Base-by-base conservation (phyloP, 2,888 invertebrate genomes). In the Limnephilus rhombicus region DNA sequence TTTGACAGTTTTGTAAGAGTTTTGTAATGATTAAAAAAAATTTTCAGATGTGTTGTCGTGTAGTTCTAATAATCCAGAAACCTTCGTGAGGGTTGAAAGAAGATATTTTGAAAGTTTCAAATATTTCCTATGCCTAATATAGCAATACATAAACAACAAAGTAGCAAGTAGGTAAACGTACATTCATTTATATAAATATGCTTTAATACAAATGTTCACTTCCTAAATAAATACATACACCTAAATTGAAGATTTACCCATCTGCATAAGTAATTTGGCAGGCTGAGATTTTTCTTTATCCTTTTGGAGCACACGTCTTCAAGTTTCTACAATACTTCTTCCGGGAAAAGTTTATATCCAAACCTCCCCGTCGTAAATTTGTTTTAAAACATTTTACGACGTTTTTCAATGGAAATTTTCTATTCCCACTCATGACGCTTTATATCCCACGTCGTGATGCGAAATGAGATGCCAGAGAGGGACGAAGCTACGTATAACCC, bases 331-430 rank as follows among this genome's bases (percentile, higher is more conserved):
- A 83, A 31, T 37, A 24, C 83, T 83, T 83, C 34, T 83, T 34
- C 83, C 31, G 37, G 11, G 83, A 83, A 83, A 83, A 34, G 37
- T 83, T 83, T 83, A 37, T 83, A 37, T 37, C 24, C 37, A 83
- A 37, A 37, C 37, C 37, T 37, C 37, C 83, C 37, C 37, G 34
- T 83, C 83, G 37, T 83, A 83, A 83, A 83, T 83, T 83, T 83
- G 83, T 83, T 37, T 83, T 83, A 83, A 45, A 86, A 45, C 45
- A 45, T 85, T 86, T 86, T 68, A 68, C 90, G 85, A 49, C 85
- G 53, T 92, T 68, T 92, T 81, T 49, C 82, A 92, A 92, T 92
- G 85, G 88, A 92, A 89, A 90, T 85, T 92, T 92, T 92, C 89
- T 68, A 90, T 90, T 92, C 86, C 89, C 68, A 92, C 89, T 92